These are phyloP conservation scores for Noctilio leporinus DNA, from an alignment of 2,113 vertebrate species.

Conservation along the genomic window DNA sequence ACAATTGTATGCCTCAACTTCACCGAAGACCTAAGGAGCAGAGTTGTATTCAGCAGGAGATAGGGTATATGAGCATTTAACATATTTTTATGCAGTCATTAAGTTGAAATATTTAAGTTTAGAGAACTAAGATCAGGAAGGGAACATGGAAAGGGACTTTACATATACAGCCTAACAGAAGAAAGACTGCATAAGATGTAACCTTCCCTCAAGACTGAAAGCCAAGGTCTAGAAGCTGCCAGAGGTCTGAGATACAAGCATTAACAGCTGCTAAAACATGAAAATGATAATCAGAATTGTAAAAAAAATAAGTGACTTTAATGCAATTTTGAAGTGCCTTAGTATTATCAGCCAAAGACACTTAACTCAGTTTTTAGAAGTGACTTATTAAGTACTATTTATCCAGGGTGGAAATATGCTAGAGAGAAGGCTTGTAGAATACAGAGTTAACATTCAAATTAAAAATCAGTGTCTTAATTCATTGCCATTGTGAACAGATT, in stretches of 20 bases:
- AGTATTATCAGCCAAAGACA: neutral
- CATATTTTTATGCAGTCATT: neutral
- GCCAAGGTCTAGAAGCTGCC: neutral
- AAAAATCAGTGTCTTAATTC: neutral
- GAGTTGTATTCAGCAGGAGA: neutral
- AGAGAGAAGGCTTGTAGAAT: neutral
- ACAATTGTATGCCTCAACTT: constrained; percentile 48
- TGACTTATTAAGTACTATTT: neutral
- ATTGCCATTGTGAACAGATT: neutral
- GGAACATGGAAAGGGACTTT: constrained; percentile 33
- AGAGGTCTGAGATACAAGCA: neutral
- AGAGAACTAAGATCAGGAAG: constrained; percentile 46
- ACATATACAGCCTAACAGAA: neutral
- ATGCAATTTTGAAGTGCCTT: neutral
- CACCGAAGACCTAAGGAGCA: neutral
- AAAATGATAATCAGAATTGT: constrained; percentile 17
- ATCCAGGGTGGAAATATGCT: neutral
- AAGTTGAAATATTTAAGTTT: constrained; percentile 31
- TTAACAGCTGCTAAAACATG: neutral
- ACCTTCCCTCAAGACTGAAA: constrained; percentile 35
- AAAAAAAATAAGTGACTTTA: neutral
- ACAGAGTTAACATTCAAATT: neutral
- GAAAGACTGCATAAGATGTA: neutral
- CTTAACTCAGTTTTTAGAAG: neutral
- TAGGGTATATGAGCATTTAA: constrained; percentile 17